phyloP scores from a whole-genome alignment of 2,797 vertebrate species.

The Nannoperca australis region DNA sequence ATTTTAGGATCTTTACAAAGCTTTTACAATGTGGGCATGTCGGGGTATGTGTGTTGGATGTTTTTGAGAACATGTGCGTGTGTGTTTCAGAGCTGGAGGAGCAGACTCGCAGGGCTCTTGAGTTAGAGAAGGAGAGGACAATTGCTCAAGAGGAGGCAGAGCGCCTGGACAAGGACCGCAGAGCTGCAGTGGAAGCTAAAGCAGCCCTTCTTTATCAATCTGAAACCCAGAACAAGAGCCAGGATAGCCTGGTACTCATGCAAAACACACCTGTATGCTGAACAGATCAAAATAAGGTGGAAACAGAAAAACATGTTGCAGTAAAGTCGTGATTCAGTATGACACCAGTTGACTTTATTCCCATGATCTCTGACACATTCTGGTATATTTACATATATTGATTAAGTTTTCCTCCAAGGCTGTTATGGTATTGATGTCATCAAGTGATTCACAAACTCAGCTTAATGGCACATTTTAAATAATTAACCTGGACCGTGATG shows the following conservation, averaged over 20 bases:
- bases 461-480: slow-evolving; percentile 6
- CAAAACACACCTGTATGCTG: not conserved
- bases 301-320: not conserved
- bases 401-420: not conserved
- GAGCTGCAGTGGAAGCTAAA: slow-evolving; percentile 92
- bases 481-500: slow-evolving; percentile 6
- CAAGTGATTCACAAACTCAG: slow-evolving; percentile 8
- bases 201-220: slow-evolving; percentile 90
- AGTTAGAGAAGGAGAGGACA: slow-evolving; percentile 94
- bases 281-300: not conserved
- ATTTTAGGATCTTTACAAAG: slow-evolving; percentile 19
- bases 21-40: slow-evolving; percentile 2
- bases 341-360: slow-evolving; percentile 1
- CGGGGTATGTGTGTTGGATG: slow-evolving; percentile 15
- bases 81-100: slow-evolving; percentile 92
- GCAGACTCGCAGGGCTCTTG: slow-evolving; percentile 93
- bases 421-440: not conserved
- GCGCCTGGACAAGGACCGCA: slow-evolving; percentile 92
- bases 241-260: slow-evolving; percentile 91
- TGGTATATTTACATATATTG: slow-evolving; percentile 10
- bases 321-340: not conserved
- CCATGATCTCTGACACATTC: not conserved
- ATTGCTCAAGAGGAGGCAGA: slow-evolving; percentile 93
- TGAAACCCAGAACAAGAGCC: slow-evolving; percentile 91
- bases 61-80: slow-evolving; percentile 7